Percentiles rank a stretch among this genome's conserved stretches.
Evolutionary conservation across 53 echinoderm and acorn worm genomes (phyloP).

Genomic region (Arbacia lixula): DNA sequence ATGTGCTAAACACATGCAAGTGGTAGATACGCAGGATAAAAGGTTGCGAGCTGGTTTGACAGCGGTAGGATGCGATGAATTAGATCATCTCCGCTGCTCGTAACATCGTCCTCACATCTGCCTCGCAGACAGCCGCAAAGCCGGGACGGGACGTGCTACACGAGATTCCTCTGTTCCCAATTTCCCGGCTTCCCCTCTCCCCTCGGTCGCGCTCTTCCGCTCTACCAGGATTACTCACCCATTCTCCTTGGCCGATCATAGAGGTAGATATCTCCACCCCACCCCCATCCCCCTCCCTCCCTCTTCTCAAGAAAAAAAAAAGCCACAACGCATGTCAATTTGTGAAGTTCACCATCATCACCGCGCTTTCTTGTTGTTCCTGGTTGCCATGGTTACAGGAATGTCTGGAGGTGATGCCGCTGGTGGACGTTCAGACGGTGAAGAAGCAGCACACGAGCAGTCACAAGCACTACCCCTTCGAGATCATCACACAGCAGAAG

Average conservation of each 20-base stretch:
- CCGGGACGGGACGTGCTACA: neutral
- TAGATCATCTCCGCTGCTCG: too few relatives aligned
- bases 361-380: constrained; percentile 10
- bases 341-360: too few relatives aligned
- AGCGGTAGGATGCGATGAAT: too few relatives aligned
- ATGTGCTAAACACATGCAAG: too few relatives aligned
- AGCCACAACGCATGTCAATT: too few relatives aligned
- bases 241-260: neutral
- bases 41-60: too few relatives aligned
- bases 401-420: constrained; percentile 44
- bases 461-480: constrained; percentile 18
- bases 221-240: constrained; percentile 2
- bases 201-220: neutral
- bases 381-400: constrained; percentile 39
- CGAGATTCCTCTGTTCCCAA: neutral
- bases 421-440: constrained; percentile 34
- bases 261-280: neutral
- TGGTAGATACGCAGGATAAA: too few relatives aligned
- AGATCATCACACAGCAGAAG: constrained; percentile 47
- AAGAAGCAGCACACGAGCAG: constrained; percentile 34
- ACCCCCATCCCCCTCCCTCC: too few relatives aligned
- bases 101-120: neutral
- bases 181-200: constrained; percentile 20
- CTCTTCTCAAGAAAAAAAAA: too few relatives aligned
- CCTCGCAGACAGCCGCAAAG: too few relatives aligned